Base-by-base conservation (phyloP, 2,888 invertebrate genomes). In the Drosophila meridiana region DNA sequence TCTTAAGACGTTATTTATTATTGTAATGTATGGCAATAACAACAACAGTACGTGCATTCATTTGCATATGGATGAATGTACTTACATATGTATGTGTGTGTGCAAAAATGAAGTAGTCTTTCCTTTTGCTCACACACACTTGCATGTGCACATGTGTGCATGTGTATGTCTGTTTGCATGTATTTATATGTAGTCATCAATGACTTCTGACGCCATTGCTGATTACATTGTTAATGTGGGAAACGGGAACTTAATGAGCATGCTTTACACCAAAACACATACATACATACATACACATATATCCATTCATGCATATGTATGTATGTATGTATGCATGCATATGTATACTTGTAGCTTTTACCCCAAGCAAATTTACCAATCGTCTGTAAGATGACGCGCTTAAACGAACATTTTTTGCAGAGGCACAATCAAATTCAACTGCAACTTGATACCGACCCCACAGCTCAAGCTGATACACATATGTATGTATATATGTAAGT, bases 401-500 rank as follows among this genome's bases (percentile, higher is more conserved):
- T 20, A 55, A 52, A 50, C 50, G 6, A 11, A 56, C 30, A 32
- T 50, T 52, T 52, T 74, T 65, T 65, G 65, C 72, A 56, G 60
- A 72, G 50, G 58, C 68, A 63, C 69, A 76, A 71, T 76, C 67
- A 70, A 78, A 75, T 75, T 75, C 68, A 78, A 73, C 70, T 80
- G 76, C 65, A 76, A 80, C 57, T 63, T 70, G 69, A 82, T 82
- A 82, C 65, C 60, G 48, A 66, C 56, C 58, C 56, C 71, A 70
- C 48, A 57, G 63, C 73, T 81, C 62, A 73, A 34, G 20, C 70
- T 68, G 52, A 58, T 48, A 64, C 61, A 53, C 26, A 14, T 13
- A 64, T 28, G 5, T 34, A 47, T 8, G n/a, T 36, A 36, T 28
- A 5, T 43, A 20, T 14, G 26, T 48, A 53, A 7, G 28, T 56